A percentile compares a stretch with the other conserved stretches of the same genome.
phyloP scores from a whole-genome alignment of 1,140 invertebrate species.

The Prorops nasuta region DNA sequence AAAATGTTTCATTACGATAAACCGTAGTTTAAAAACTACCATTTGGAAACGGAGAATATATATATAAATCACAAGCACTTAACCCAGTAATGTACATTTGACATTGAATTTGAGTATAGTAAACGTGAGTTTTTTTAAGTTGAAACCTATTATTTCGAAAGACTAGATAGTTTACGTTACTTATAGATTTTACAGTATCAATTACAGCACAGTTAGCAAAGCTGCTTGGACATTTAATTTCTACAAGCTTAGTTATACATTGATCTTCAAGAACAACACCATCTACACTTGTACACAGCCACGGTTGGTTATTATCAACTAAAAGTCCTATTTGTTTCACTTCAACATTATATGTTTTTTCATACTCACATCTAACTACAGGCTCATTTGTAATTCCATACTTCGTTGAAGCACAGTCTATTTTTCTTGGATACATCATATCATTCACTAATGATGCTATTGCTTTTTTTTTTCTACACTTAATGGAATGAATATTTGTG shows the following conservation, averaged over 20 bases:
- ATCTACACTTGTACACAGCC: conserved; percentile 31
- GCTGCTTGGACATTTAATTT: conserved; percentile 25
- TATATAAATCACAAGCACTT: neutral
- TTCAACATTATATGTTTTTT: conserved; percentile 7
- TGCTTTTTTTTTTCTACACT: conserved; percentile 14
- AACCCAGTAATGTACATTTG: neutral
- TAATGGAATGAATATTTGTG: conserved; percentile 1
- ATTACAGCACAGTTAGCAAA: conserved; percentile 23
- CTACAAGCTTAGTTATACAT: conserved; percentile 18
- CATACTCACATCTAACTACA: conserved; percentile 1
- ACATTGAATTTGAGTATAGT: conserved; percentile 2
- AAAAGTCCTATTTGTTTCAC: conserved; percentile 20
- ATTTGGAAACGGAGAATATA: neutral
- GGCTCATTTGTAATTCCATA: conserved; percentile 5
- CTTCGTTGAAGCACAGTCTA: conserved; percentile 1
- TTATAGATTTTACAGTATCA: conserved; percentile 40
- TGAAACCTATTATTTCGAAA: conserved; percentile 36
- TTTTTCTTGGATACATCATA: conserved; percentile 7
- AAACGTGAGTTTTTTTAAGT: conserved; percentile 36
- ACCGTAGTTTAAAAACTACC: neutral
- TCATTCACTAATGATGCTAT: conserved; percentile 7
- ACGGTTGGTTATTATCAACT: conserved; percentile 15
- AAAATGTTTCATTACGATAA: neutral
- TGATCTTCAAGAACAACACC: conserved; percentile 22
- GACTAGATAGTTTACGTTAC: conserved; percentile 41